Percentiles rank a stretch among this genome's conserved stretches.
Conservation (phyloP, 1,140 invertebrate species). For the Bilobella aurantiaca region DNA sequence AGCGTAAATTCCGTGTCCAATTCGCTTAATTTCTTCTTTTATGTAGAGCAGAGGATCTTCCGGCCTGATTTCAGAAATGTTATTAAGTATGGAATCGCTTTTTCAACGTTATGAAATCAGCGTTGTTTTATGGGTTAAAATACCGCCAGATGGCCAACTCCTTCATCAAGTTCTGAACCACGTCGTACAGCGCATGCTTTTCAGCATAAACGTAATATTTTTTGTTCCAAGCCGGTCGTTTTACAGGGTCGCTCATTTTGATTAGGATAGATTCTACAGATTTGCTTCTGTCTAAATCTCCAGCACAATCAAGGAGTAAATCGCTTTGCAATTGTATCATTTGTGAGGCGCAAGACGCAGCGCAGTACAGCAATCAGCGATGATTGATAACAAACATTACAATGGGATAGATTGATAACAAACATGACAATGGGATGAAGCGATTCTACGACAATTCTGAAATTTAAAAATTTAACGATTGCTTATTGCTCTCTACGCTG, state of each 20-base stretch:
- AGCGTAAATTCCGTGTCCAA: slow-evolving; percentile 16
- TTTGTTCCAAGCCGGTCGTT: slow-evolving; percentile 18
- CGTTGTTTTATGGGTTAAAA: no score
- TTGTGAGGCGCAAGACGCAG: no score
- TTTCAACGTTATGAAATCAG: neutral
- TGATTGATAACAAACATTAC: no score
- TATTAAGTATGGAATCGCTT: neutral
- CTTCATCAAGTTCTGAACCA: slow-evolving; percentile 23
- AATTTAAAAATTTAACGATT: no score
- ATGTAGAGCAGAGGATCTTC: slow-evolving; percentile 26
- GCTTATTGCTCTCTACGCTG: no score
- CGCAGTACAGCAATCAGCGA: no score
- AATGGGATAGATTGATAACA: no score
- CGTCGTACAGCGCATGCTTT: slow-evolving; percentile 26
- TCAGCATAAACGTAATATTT: slow-evolving; percentile 23
- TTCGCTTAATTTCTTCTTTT: slow-evolving; percentile 19
- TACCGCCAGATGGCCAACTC: slow-evolving; percentile 22
- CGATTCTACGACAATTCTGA: no score
- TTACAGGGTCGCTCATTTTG: slow-evolving; percentile 28
- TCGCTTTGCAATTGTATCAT: no score
- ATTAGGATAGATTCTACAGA: no score
- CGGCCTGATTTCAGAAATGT: slow-evolving; percentile 3
- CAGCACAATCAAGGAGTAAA: no score
- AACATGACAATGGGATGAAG: no score
- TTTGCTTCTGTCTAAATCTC: neutral